These are phyloP conservation scores for Matsumurasca onukii DNA, from an alignment of 1,140 invertebrate genomes.

Conservation along the genomic window DNA sequence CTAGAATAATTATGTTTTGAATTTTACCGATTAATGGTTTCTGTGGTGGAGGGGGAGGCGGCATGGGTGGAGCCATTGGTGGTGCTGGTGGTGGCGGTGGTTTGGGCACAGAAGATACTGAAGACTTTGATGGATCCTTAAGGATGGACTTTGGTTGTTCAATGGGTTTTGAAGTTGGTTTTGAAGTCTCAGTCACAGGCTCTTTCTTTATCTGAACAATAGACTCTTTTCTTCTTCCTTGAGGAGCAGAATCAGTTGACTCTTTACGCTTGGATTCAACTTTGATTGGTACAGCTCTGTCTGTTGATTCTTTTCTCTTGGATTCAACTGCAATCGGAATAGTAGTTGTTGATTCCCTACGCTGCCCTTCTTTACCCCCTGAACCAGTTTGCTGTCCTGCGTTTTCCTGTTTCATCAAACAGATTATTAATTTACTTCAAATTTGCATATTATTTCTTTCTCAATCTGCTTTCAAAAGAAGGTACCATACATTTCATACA, in stretches of 20 bases:
- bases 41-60: too few relatives aligned
- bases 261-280: conserved; percentile 43
- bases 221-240: neutral
- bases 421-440: too few relatives aligned
- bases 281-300: neutral
- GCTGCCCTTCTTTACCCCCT: neutral
- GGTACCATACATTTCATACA: too few relatives aligned
- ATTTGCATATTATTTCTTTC: too few relatives aligned
- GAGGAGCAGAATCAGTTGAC: conserved; percentile 21
- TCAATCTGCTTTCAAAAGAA: too few relatives aligned
- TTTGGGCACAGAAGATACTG: conserved; percentile 56
- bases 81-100: conserved; percentile 61
- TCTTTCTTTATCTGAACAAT: neutral
- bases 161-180: conserved; percentile 30
- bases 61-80: conserved; percentile 34
- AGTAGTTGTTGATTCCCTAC: neutral
- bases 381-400: neutral
- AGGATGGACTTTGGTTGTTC: conserved; percentile 44
- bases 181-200: neutral
- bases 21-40: too few relatives aligned
- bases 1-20: too few relatives aligned
- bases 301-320: neutral
- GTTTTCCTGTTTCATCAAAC: neutral
- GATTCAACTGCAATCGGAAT: neutral
- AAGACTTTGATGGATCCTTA: conserved; percentile 48